Conservation (phyloP, 1,140 invertebrate species). For the Drosophila nikananu region DNA sequence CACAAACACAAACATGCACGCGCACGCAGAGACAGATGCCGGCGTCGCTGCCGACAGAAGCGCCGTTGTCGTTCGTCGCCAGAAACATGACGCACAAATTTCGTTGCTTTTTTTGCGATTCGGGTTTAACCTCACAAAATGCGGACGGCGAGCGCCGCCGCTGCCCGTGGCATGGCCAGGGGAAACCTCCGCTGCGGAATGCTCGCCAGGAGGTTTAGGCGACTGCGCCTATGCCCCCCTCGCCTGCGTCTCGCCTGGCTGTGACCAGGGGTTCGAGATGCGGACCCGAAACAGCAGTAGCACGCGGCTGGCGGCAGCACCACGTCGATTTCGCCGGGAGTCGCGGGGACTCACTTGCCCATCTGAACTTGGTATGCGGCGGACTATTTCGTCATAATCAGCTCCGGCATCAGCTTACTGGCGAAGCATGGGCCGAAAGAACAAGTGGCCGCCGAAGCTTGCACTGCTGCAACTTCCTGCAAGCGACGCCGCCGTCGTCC, state of each 20-base stretch:
- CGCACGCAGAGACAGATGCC: slow-evolving; percentile 27
- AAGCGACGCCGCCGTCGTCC: slow-evolving; percentile 17
- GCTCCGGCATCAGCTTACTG: not conserved
- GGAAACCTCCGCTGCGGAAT: slow-evolving; percentile 2
- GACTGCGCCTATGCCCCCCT: not conserved
- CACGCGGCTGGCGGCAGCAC: slow-evolving; percentile 11
- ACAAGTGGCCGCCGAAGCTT: slow-evolving; percentile 11
- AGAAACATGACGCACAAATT: slow-evolving; percentile 75
- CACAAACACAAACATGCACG: slow-evolving; percentile 2
- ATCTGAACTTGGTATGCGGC: no score
- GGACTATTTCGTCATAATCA: not conserved
- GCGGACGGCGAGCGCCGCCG: slow-evolving; percentile 14
- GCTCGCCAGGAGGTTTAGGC: slow-evolving; percentile 6
- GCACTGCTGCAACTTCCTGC: slow-evolving; percentile 2
- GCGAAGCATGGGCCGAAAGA: not conserved
- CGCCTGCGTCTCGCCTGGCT: not conserved
- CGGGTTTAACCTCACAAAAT: slow-evolving; percentile 68
- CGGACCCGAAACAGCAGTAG: slow-evolving; percentile 6
- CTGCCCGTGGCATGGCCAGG: slow-evolving; percentile 19
- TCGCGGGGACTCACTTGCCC: no score
- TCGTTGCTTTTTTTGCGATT: slow-evolving; percentile 39
- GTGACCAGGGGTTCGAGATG: not conserved
- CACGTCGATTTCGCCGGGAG: slow-evolving; percentile 13
- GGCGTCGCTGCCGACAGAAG: slow-evolving; percentile 56
- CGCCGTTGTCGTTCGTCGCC: slow-evolving; percentile 49